Evolutionary conservation across 2,888 invertebrate species (phyloP), one percentile per base, ranked within the genome.

Genomic region (Dryocosmus kuriphilus): DNA sequence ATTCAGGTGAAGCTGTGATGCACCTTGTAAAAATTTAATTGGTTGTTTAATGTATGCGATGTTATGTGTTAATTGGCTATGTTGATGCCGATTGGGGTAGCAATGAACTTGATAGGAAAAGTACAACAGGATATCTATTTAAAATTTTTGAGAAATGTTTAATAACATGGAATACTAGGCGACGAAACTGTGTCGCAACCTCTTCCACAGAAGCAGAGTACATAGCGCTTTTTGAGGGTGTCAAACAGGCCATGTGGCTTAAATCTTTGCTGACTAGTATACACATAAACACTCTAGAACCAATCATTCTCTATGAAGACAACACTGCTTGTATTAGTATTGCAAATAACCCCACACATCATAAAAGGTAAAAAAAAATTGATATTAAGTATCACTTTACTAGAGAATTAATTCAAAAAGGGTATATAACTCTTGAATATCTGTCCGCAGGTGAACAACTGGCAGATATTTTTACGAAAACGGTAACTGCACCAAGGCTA

Each of bases 281-380:
- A 16, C 81, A 85, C 78, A 71, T 86, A 67, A 46, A 83, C 51
- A 79, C 83, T 60, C 27, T 30, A 30, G 41, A 81, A 57, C 83
- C 83, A 38, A 85, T 86, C 51, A 24, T 76, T 24, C 84, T 86
- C 61, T 86, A 79, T 80, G 88, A 90, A 82, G 89, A 90, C 80
- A 89, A 89, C 80, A 86, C 85, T 78, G 85, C 87, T 11, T 88
- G 86, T 75, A 88, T 89, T 24, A 84, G 81, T 79, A 88, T 80
- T 62, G 88, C 86, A 35, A 89, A 87, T 57, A 87, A 86, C 82
- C 86, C 85, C 32, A 76, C 79, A 86, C 89, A 62, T 61, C 76
- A 80, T 65, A 80, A 83, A 57, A 79, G 86, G 82, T 83, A 87
- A 77, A 86, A 89, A 82, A 85, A 88, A 79, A 88, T 89, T 74